Percentiles rank a stretch among this genome's conserved stretches.
phyloP scores from a whole-genome alignment of 1,140 invertebrate genomes.

The Galendromus occidentalis region DNA sequence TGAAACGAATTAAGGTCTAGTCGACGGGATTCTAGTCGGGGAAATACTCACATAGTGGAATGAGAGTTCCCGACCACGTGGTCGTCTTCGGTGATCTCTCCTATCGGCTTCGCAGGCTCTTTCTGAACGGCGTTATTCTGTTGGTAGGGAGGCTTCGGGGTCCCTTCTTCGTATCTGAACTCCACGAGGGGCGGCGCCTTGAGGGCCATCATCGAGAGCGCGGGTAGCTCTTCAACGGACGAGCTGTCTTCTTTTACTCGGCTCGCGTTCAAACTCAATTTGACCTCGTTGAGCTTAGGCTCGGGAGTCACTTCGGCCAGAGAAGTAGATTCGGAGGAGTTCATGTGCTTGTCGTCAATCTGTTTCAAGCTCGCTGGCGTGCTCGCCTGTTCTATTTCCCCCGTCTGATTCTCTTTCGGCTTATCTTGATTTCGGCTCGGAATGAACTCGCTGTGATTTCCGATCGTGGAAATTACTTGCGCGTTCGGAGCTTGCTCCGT shows the following conservation, averaged over 20 bases:
- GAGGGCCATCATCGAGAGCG: conserved; percentile 6
- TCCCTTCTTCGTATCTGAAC: conserved; percentile 1
- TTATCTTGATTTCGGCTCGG: too few relatives aligned
- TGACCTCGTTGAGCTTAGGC: background rate
- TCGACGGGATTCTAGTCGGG: too few relatives aligned
- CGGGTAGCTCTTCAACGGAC: background rate
- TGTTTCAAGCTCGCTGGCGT: background rate
- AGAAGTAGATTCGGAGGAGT: background rate
- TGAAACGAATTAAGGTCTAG: too few relatives aligned
- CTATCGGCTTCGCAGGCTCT: background rate
- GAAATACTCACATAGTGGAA: too few relatives aligned
- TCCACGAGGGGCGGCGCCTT: background rate
- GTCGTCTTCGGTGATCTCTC: background rate
- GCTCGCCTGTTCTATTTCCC: background rate
- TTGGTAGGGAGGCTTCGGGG: background rate
- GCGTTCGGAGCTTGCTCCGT: too few relatives aligned
- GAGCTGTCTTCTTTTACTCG: background rate
- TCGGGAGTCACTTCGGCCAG: conserved; percentile 6
- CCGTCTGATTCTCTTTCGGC: too few relatives aligned
- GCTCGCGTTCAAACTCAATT: background rate
- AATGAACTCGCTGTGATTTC: too few relatives aligned
- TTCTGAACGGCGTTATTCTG: background rate
- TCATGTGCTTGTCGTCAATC: background rate
- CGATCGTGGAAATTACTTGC: too few relatives aligned
- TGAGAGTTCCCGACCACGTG: background rate